Base-by-base conservation (phyloP, 1,140 invertebrate genomes). In the silkworm (Bombyx mori) region DNA sequence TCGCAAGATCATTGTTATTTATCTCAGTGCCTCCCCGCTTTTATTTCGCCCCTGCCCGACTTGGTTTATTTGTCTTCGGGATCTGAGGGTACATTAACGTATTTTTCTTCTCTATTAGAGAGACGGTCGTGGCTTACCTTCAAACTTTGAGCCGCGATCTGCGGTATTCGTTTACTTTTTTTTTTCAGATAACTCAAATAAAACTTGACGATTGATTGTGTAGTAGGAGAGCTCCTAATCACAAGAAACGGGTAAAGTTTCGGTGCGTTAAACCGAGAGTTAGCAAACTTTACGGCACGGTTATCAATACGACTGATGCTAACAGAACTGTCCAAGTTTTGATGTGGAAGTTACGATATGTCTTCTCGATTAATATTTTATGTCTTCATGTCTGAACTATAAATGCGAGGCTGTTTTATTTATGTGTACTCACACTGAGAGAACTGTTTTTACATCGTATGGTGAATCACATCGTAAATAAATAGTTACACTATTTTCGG, bases 91-190 rank as follows among this genome's bases (percentile, higher is more conserved):
- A 85, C 77, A 87, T 87, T 85, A 85, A 81, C 81, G 82, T 87
- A 87, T 87, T 87, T 87, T 87, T 87, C 82, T 87, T 87, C 74
- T 82, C 77, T 84, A 85, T 87, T 87, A 87, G 79, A 75, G 73
- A 75, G 77, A 81, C 78, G 72, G 77, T 82, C 76, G 75, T 66
- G 73, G 70, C 75, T 82, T 73, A 84, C 81, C 79, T 86, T 77
- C 77, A 77, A 87, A 85, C 73, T 87, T 87, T 82, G 73, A 69
- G 57, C 61, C 60, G 66, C 59, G 63, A 73, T 78, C 70, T 61
- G 62, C 69, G 79, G 73, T 82, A 86, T 71, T 81, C 82, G 76
- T 82, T 82, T 80, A 82, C 85, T 82, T 83, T 87, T 82, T 79
- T 82, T 79, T 77, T 58, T 54, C 47, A 75, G 71, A 81, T 70